Evolutionary conservation across 2,113 vertebrate genomes (phyloP), one percentile per base, ranked within the genome.

Genomic region (Stigmatopora nigra): DNA sequence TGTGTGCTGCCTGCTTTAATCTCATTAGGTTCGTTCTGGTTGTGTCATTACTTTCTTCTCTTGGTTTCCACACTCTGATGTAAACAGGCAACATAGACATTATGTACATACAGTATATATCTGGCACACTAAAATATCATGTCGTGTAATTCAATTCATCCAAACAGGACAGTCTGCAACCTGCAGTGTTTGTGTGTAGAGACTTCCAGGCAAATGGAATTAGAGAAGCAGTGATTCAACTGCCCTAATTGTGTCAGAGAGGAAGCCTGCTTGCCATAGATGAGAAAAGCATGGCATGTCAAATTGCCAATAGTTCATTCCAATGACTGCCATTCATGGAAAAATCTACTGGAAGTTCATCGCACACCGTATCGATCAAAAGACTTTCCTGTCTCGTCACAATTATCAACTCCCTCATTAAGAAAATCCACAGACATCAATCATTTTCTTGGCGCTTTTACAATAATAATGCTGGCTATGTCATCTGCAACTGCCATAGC

Each of bases 281-380:
- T 84, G 82, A 75, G 81, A 82, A 86, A 87, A 83, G 77, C 83
- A 83, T 78, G 79, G 74, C 71, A 78, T 73, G 73, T 74, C 68
- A 66, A 67, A 62, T 45, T 69, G 80, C 80, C 80, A 84, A 53
- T 19, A 20, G 47, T 22, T 67, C 73, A 78, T 82, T 81, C 73
- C 77, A 68, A 64, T n/a, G 59, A 55, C 64, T 36, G 69, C 55
- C 66, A 61, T 78, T 82, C 77, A 73, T 78, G 82, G 80, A 83
- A 86, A 83, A 86, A 82, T 76, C 62, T 19, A 45, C 38, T 61
- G 4, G 2, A 22, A 59, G 36, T 19, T 62, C 20, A 61, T 80
- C 78, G 65, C 68, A 58, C 78, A 72, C 51, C 49, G 20, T 76
- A 81, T 66, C 17, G 70, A 81, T 85, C 70, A 41, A 64, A 69